These are phyloP conservation scores for Silurus meridionalis DNA, from an alignment of 2,113 vertebrate genomes.

Conservation along the genomic window DNA sequence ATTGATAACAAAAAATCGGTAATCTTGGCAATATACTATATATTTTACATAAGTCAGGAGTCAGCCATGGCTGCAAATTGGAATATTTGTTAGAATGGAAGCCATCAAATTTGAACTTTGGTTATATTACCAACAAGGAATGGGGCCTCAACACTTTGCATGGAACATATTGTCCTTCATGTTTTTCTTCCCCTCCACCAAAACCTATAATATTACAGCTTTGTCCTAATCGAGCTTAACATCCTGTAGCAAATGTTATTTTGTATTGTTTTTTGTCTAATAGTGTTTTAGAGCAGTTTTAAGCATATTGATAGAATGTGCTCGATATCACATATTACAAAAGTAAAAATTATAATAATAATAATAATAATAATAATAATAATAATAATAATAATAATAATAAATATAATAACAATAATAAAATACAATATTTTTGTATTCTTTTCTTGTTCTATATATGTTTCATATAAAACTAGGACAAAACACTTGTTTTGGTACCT, in stretches of 20 bases:
- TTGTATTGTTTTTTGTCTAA: not conserved
- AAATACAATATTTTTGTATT: not conserved
- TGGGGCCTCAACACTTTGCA: not conserved
- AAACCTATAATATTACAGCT: not conserved
- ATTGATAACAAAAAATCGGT: no score
- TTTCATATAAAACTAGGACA: not conserved
- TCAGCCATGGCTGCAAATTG: not conserved
- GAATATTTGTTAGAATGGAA: not conserved
- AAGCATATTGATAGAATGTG: not conserved
- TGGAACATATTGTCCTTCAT: not conserved
- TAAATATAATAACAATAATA: not conserved
- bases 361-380: no score
- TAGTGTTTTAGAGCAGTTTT: not conserved
- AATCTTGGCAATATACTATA: not conserved
- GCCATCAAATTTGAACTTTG: not conserved
- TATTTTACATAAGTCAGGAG: not conserved
- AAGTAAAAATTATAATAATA: not conserved
- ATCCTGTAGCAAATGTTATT: not conserved
- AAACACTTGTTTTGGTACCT: constrained; percentile 1
- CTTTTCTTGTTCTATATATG: not conserved
- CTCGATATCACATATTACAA: not conserved
- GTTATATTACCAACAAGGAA: not conserved
- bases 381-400: no score
- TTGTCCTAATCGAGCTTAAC: not conserved
- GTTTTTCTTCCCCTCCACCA: not conserved